These are phyloP conservation scores for Euura lappo DNA, from an alignment of 1,140 invertebrate species.

Conservation along the genomic window DNA sequence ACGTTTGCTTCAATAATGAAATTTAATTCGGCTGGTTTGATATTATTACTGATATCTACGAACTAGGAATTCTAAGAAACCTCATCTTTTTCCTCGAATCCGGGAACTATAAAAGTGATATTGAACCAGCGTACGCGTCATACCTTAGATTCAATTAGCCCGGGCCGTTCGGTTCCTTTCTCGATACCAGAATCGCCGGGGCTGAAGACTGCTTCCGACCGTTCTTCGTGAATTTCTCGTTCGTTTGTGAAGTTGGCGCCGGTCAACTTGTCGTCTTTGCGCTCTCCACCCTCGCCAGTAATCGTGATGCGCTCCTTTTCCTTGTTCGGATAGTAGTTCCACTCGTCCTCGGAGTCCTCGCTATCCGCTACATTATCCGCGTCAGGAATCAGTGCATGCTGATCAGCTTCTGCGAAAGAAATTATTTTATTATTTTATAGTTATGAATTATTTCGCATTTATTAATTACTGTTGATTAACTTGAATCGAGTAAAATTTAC, in stretches of 20 bases:
- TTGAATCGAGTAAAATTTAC: too few species aligned
- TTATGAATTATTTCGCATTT: too few species aligned
- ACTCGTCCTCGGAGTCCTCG: slow-evolving; percentile 79
- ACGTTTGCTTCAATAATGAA: too few species aligned
- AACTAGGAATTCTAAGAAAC: too few species aligned
- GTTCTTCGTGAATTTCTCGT: not conserved
- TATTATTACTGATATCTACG: too few species aligned
- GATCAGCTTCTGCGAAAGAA: slow-evolving; percentile 44
- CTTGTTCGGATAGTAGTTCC: slow-evolving; percentile 72
- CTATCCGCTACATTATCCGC: slow-evolving; percentile 78
- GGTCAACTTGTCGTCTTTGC: not conserved
- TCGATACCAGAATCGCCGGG: not conserved
- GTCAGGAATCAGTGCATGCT: slow-evolving; percentile 48
- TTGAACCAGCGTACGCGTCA: too few species aligned
- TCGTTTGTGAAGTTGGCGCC: not conserved
- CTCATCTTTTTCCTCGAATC: too few species aligned
- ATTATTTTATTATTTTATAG: not conserved
- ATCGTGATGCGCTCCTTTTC: slow-evolving; percentile 31
- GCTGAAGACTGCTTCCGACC: not conserved
- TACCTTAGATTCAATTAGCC: not conserved
- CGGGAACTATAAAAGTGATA: too few species aligned
- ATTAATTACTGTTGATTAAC: too few species aligned
- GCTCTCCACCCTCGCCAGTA: not conserved
- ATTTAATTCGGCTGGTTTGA: too few species aligned
- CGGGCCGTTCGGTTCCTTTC: not conserved